Base-by-base conservation (phyloP, 2,113 vertebrate genomes). In the Cyanistes caeruleus region DNA sequence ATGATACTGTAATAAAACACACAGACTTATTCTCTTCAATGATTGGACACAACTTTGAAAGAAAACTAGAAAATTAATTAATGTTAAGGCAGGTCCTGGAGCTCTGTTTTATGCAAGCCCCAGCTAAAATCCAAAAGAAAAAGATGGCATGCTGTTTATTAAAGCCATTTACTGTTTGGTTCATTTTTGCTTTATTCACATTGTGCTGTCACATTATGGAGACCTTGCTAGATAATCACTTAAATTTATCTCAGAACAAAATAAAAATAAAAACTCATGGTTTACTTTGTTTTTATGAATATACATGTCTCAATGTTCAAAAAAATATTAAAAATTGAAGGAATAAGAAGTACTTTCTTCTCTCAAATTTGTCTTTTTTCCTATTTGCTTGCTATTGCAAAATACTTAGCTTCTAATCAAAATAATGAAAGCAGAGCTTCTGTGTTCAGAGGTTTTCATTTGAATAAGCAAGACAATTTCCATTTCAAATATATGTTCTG, bases 401-500 rank as follows among this genome's bases (percentile, higher is more conserved):
- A 89, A 91, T 55, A 82, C 25, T 81, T 75, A 68, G 37, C 58
- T 93, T 87, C 84, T 94, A 75, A 95, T 73, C 67, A 83, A 75
- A 94, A 76, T 77, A 91, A 79, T 43, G 67, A 90, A 96, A 87
- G 75, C 33, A 53, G 27, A 5, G 49, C 5, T 92, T 90, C 88
- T 67, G 13, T 35, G 39, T 84, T 85, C 62, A 76, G 69, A 95
- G 44, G n/a, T 83, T 82, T 93, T 73, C 46, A 89, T 91, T 91
- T 85, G 51, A 95, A 82, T 87, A 95, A 84, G 69, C 56, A 82
- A 68, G 6, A 46, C 49, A 79, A 94, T 93, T 95, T 91, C 84
- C 78, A 91, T 93, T 89, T 92, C 83, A 87, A 93, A 96, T 94
- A 4, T 69, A 96, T 62, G 59, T 87, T 94, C 81, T 87, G n/a